A percentile compares a stretch with the other conserved stretches of the same genome.
Evolutionary conservation across 2,888 invertebrate genomes (phyloP).

Genomic region (Lacanobia oleracea): DNA sequence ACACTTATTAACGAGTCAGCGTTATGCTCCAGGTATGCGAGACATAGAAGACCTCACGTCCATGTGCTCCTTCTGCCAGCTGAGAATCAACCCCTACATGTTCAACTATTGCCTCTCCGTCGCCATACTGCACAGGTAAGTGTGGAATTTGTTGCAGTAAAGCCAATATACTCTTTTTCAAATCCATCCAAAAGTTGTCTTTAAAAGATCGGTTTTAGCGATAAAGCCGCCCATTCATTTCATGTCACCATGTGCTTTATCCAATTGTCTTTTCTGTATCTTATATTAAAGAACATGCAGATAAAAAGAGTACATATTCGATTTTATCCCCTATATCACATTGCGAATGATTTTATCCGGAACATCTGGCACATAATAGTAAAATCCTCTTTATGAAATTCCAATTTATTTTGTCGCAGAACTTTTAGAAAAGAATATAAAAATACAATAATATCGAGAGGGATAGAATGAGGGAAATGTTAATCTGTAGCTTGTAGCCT

Average conservation of each 20-base stretch:
- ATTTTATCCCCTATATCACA: too few relatives aligned
- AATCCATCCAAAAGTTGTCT: too few relatives aligned
- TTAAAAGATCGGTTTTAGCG: too few relatives aligned
- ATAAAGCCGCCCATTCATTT: too few relatives aligned
- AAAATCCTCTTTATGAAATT: neutral
- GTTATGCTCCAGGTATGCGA: conserved; percentile 90
- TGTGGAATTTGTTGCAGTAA: too few relatives aligned
- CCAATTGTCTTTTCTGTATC: too few relatives aligned
- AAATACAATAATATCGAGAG: neutral
- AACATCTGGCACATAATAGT: neutral
- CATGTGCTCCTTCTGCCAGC: conserved; percentile 92
- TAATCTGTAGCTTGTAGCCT: too few relatives aligned
- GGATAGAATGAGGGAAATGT: too few relatives aligned
- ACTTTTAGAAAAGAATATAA: neutral
- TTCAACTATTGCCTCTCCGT: conserved; percentile 94
- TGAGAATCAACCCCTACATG: conserved; percentile 93
- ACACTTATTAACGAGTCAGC: neutral
- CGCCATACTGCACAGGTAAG: conserved; percentile 92
- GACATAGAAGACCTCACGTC: conserved; percentile 93
- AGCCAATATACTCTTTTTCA: too few relatives aligned
- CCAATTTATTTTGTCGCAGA: neutral
- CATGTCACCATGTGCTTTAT: too few relatives aligned
- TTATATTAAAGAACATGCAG: too few relatives aligned
- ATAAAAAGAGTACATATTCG: too few relatives aligned
- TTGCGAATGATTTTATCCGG: neutral